Evolutionary conservation across 2,888 invertebrate genomes (phyloP).

Genomic region (Nemoura dubitans): DNA sequence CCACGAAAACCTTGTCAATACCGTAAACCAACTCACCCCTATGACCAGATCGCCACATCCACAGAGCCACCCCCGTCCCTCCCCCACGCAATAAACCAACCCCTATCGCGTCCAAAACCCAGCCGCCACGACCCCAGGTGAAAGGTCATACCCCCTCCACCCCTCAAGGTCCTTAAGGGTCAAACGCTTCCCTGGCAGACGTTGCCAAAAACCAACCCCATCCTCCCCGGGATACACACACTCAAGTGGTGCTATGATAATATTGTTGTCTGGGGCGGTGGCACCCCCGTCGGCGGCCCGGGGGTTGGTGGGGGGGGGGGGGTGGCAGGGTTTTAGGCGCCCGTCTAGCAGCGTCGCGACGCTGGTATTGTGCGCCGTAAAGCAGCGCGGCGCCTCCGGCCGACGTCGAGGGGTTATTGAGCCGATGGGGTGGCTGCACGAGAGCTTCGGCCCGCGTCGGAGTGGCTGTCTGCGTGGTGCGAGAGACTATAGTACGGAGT

Average conservation of each 20-base stretch:
- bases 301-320: not conserved
- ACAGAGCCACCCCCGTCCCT: not conserved
- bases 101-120: not conserved
- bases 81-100: not conserved
- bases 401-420: conserved; percentile 7
- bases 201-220: not conserved
- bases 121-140: not conserved
- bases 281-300: not conserved
- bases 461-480: too few relatives aligned
- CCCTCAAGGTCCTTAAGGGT: not conserved
- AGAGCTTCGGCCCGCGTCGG: too few relatives aligned
- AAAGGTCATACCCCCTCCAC: not conserved
- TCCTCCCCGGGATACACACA: not conserved
- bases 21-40: not conserved
- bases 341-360: not conserved
- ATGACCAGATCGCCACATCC: not conserved
- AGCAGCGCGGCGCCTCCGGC: conserved; percentile 1
- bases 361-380: conserved; percentile 20
- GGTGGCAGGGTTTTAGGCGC: not conserved
- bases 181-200: not conserved
- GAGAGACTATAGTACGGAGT: too few relatives aligned
- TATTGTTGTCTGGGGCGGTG: conserved; percentile 14
- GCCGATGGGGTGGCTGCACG: not conserved
- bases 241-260: not conserved
- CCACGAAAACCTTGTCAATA: not conserved